A percentile compares a stretch with the other conserved stretches of the same genome.
Conservation (phyloP, 1,140 invertebrate genomes). For the Triops longicaudatus region DNA sequence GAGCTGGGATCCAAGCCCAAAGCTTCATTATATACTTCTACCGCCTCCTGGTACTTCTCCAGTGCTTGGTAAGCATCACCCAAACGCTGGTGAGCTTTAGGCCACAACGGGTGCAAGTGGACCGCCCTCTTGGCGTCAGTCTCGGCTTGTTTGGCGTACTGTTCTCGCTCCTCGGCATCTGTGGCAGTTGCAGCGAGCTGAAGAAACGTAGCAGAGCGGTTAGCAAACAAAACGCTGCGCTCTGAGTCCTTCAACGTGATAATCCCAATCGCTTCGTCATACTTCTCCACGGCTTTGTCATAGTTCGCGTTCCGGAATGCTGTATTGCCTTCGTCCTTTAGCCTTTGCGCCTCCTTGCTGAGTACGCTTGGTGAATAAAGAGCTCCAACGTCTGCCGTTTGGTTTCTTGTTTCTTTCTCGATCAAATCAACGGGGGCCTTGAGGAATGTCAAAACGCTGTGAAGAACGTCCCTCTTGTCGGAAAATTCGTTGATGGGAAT, state of each 20-base stretch:
- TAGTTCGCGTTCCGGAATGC: background rate
- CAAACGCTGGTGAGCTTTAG: background rate
- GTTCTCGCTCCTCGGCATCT: background rate
- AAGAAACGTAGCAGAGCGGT: background rate
- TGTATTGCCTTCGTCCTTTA: background rate
- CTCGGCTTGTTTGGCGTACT: background rate
- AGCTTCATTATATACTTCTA: background rate
- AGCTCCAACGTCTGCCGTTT: background rate
- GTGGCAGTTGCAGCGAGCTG: background rate
- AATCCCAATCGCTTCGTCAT: background rate
- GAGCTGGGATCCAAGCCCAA: background rate
- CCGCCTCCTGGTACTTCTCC: background rate
- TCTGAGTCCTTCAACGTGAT: no score
- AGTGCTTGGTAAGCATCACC: background rate
- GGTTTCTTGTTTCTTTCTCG: background rate
- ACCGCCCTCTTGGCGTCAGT: background rate
- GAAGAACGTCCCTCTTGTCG: background rate
- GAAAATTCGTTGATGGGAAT: background rate
- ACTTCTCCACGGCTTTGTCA: background rate
- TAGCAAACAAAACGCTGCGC: background rate
- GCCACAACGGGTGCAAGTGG: background rate
- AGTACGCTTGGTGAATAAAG: background rate
- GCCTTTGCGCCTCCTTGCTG: background rate
- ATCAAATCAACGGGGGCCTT: background rate
- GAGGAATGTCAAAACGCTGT: background rate